These are phyloP conservation scores for Tethya wilhelma DNA, from an alignment of 37 sponge, comb jelly and placozoan genomes.

Conservation along the genomic window DNA sequence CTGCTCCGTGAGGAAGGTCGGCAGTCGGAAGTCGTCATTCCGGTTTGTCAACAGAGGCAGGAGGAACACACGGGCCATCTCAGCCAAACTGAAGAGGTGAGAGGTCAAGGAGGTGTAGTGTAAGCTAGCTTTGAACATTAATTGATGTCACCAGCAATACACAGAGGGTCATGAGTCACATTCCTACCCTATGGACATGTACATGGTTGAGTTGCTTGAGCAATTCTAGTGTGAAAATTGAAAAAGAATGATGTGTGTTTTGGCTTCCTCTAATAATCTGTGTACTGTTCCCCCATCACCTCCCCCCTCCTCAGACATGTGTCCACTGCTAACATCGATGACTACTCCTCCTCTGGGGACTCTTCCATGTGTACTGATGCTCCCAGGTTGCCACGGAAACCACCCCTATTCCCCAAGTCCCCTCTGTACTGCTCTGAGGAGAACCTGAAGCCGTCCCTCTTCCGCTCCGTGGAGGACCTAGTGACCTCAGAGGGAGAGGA, in stretches of 20 bases:
- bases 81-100: conserved; percentile 34
- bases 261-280: not conserved
- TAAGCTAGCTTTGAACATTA: too few relatives aligned
- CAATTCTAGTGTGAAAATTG: too few relatives aligned
- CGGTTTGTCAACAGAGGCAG: not conserved
- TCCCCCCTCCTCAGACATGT: conserved; percentile 38
- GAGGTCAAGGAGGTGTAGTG: not conserved
- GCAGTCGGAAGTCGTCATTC: not conserved
- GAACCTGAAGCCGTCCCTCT: not conserved
- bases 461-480: not conserved
- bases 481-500: conserved; percentile 1
- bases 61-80: not conserved
- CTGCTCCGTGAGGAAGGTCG: conserved; percentile 22
- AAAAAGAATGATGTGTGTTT: conserved; percentile 4
- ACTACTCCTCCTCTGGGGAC: conserved; percentile 19
- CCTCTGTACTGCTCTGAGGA: conserved; percentile 7
- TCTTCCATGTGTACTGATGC: not conserved
- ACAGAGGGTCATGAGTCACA: not conserved
- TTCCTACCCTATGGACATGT: not conserved
- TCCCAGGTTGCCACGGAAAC: not conserved
- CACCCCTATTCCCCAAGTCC: not conserved
- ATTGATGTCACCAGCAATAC: too few relatives aligned
- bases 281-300: too few relatives aligned
- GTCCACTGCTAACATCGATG: conserved; percentile 37
- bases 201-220: too few relatives aligned